These are phyloP conservation scores for Psilanteris sp. DNA, from an alignment of 1,140 invertebrate species.

Conservation along the genomic window DNA sequence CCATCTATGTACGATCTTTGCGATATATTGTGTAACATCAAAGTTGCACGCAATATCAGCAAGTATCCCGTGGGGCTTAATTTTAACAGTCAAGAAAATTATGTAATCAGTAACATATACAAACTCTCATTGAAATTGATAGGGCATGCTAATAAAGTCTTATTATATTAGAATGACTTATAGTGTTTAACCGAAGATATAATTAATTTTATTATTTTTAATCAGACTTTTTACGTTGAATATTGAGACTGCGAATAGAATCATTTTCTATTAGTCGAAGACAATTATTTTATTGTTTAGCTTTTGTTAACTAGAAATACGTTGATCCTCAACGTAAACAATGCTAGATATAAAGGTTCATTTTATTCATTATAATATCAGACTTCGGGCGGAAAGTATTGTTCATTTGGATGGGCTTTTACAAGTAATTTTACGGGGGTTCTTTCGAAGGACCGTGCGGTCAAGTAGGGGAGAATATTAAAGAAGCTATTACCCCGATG, in stretches of 20 bases:
- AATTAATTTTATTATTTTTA: no score
- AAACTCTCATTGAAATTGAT: slow-evolving; percentile 68
- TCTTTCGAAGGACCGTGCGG: slow-evolving; percentile 38
- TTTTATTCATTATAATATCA: slow-evolving; percentile 34
- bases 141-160: slow-evolving; percentile 74
- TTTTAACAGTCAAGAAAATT: slow-evolving; percentile 76
- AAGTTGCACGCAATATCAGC: slow-evolving; percentile 72
- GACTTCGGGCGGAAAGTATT: slow-evolving; percentile 32
- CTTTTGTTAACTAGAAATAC: no score
- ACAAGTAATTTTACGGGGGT: slow-evolving; percentile 3
- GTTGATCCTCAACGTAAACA: no score
- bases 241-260: no score
- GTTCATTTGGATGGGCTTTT: slow-evolving; percentile 45
- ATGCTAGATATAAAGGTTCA: no score
- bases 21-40: slow-evolving; percentile 76
- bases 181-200: no score
- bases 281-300: no score
- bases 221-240: no score
- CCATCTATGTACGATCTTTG: slow-evolving; percentile 40
- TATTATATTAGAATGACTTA: slow-evolving; percentile 68
- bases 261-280: no score
- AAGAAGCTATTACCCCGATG: slow-evolving; percentile 52
- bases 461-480: slow-evolving; percentile 59
- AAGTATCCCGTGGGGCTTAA: slow-evolving; percentile 60
- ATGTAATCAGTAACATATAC: slow-evolving; percentile 72